Evolutionary conservation across 1,140 invertebrate genomes (phyloP).

Genomic region (Stenopsyche tienmushanensis): DNA sequence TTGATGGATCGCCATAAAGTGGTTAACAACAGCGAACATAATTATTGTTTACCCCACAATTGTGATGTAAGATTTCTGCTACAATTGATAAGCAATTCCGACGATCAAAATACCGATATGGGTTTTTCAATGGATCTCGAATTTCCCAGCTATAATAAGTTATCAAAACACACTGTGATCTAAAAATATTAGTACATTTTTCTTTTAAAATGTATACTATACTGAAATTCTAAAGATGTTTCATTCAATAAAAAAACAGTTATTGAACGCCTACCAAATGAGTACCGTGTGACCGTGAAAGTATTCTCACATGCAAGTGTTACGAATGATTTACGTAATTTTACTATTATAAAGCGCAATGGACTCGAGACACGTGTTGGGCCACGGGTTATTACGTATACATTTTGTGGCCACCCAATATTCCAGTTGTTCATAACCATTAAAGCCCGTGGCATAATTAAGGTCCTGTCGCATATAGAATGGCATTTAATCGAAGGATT

Average conservation of each 20-base stretch:
- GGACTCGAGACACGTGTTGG: neutral
- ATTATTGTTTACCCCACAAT: no score
- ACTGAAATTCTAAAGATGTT: neutral
- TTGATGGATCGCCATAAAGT: no score
- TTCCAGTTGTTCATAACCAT: neutral
- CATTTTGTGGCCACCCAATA: neutral
- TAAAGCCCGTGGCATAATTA: neutral
- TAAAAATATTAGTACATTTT: neutral
- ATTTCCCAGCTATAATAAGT: no score
- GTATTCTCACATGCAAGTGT: neutral
- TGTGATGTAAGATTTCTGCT: no score
- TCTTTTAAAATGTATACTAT: neutral
- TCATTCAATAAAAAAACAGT: neutral
- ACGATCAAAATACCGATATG: no score
- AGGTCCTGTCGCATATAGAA: neutral
- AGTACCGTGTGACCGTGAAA: neutral
- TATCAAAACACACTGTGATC: no score
- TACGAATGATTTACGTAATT: neutral
- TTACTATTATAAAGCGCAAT: neutral
- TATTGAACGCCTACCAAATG: neutral
- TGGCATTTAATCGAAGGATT: neutral
- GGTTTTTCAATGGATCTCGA: no score
- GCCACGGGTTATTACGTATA: neutral
- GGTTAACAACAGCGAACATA: no score
- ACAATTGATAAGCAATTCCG: no score